A percentile compares a stretch with the other conserved stretches of the same genome.
Conservation (phyloP, 1,140 invertebrate species). For the Drosophila seguyi region DNA sequence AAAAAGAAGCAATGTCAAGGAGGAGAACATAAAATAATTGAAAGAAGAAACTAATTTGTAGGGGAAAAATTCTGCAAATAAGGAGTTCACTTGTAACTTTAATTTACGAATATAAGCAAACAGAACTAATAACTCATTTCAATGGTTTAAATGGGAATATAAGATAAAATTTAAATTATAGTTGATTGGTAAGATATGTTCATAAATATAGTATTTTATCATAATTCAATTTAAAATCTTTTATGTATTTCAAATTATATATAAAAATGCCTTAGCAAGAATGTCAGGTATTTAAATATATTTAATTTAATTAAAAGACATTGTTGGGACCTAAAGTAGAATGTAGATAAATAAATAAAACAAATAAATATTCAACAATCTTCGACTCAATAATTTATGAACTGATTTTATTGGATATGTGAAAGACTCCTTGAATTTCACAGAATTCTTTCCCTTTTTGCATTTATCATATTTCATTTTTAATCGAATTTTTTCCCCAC, state of each 20-base stretch:
- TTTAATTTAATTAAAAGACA: not conserved
- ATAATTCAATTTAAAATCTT: too few species aligned
- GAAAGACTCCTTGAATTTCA: not conserved
- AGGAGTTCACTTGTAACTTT: not conserved
- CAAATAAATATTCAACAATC: too few species aligned
- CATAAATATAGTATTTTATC: too few species aligned
- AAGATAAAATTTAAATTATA: not conserved
- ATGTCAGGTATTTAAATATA: not conserved
- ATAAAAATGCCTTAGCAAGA: too few species aligned
- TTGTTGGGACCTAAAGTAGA: not conserved
- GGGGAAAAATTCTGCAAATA: not conserved
- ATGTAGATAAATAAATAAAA: too few species aligned
- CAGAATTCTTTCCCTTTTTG: not conserved
- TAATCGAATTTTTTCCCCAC: not conserved
- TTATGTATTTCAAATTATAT: too few species aligned
- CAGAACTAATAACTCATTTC: not conserved
- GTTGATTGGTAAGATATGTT: not conserved
- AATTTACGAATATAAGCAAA: not conserved
- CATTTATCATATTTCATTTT: not conserved
- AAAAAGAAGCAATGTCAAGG: constrained; percentile 2
- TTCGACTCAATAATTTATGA: too few species aligned
- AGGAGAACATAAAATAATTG: too few species aligned
- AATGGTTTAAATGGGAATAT: too few species aligned
- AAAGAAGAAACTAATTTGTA: not conserved
- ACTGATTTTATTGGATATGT: too few species aligned